Evolutionary conservation across 2,888 invertebrate species (phyloP), one percentile per base, ranked within the genome.

Genomic region (Meta bourneti): DNA sequence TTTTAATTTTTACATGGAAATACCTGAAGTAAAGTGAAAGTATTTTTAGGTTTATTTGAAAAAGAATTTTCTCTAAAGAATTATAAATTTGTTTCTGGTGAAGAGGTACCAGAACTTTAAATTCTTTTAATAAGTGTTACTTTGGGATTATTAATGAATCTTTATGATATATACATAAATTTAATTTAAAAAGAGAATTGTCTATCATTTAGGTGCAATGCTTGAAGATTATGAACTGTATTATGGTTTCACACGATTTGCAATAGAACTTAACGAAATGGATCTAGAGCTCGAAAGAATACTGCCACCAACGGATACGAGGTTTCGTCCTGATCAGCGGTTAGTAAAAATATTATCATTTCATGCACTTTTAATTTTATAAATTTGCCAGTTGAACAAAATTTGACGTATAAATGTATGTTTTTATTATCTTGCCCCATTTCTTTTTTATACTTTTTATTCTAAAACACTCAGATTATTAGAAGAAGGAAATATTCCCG

Each of bases 221-320:
- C 97, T 97, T 0, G 97, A 97, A 19, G 97, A 97, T 93, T 96
- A 97, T 95, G 97, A 97, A 94, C 94, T 96, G 89, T 98, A 97
- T 95, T 98, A 97, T 95, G 97, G 97, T 6, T 98, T 98, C 95
- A 97, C 97, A 6, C 95, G 97, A 93, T 97, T 97, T 95, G 97
- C 98, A 52, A 97, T 97, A 95, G 97, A 97, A 94, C 95, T 98
- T 89, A 98, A 98, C 95, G 97, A 98, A 94, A 93, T 97, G 94
- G 96, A 97, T 93, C 96, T 96, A 0, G 96, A 97, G 90, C 94
- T 95, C 93, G 94, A 95, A 51, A 96, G 96, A 11, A 92, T 95
- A 51, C 95, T 97, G 93, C 97, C 97, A 0, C 96, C 96, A 81
- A 97, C 97, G 0, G 98, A 98, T 94, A 97, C 97, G 0, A 95